phyloP scores from a whole-genome alignment of 53 echinoderm and acorn worm species.

The Zoroaster sp. region DNA sequence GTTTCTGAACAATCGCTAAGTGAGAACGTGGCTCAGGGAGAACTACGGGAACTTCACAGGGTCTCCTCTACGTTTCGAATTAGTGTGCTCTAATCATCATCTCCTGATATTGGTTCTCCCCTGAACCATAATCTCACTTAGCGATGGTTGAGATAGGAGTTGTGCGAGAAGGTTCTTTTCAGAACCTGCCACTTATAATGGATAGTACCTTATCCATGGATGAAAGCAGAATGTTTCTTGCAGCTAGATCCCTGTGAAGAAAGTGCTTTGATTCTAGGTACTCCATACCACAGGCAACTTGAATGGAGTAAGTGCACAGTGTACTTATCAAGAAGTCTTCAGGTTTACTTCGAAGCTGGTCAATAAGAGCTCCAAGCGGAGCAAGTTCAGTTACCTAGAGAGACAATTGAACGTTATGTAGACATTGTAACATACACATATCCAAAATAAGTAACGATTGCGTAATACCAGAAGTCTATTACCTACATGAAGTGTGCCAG shows the following conservation, averaged over 20 bases:
- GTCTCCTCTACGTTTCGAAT: no score
- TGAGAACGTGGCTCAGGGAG: no score
- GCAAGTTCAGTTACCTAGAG: slow-evolving; percentile 91
- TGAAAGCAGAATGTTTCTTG: slow-evolving; percentile 79
- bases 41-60: no score
- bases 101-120: no score
- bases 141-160: no score
- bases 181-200: no score
- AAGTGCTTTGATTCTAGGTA: slow-evolving; percentile 86
- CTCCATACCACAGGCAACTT: slow-evolving; percentile 88
- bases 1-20: no score
- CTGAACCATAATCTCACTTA: no score
- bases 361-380: slow-evolving; percentile 80
- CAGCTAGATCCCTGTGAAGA: slow-evolving; percentile 90
- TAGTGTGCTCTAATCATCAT: no score
- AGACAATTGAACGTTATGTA: neutral
- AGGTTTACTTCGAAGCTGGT: slow-evolving; percentile 72
- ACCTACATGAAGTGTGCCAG: no score
- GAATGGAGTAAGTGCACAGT: slow-evolving; percentile 74
- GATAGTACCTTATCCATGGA: slow-evolving; percentile 29
- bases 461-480: no score
- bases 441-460: neutral
- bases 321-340: slow-evolving; percentile 76
- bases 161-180: no score
- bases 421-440: neutral